Base-by-base conservation (phyloP, 2,888 invertebrate species). In the Zootermopsis nevadensis region DNA sequence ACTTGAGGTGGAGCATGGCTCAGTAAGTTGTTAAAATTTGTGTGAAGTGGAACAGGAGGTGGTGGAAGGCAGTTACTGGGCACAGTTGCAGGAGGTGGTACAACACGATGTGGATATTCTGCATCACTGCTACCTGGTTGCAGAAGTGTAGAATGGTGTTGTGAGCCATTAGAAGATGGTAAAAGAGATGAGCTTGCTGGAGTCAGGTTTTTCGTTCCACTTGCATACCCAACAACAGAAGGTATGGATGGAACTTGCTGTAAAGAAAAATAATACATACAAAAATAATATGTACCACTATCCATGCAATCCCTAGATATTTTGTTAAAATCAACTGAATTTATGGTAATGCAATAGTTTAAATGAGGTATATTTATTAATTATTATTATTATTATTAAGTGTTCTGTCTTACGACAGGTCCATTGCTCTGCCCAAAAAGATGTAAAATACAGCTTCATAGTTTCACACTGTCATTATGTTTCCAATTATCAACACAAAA, bases 1-100 rank as follows among this genome's bases (percentile, higher is more conserved):
- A 82, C 80, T 48, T 84, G 84, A n/a, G 83, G 48, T 48, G 83
- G 27, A n/a, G 79, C 27, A 79, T 79, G 72, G 31, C 53, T 81
- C 15, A 81, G 72, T 4, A 81, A 22, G 33, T 81, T 81, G 66
- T 81, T 81, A 30, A 81, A 81, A 48, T 69, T 81, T 12, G 81
- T 72, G 53, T 67, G 81, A 27, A 81, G 72, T 42, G 81, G 72
- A 2, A 81, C 81, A 53, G 81, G 69, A 22, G 81, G 81, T 48
- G 81, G 69, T 24, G 81, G 81, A 66, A 79, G 55, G 38, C 79
- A 66, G 60, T 79, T 79, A 27, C 60, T 79, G 33, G 60, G 60
- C 7, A 79, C 55, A 27, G 79, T 30, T 0, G 77, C 31, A 4
- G 77, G 77, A 12, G 77, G 77, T 22, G 66, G 38, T 15, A 66